Evolutionary conservation across 2,888 invertebrate genomes (phyloP).

Genomic region (Tanytarsus gracilentus): DNA sequence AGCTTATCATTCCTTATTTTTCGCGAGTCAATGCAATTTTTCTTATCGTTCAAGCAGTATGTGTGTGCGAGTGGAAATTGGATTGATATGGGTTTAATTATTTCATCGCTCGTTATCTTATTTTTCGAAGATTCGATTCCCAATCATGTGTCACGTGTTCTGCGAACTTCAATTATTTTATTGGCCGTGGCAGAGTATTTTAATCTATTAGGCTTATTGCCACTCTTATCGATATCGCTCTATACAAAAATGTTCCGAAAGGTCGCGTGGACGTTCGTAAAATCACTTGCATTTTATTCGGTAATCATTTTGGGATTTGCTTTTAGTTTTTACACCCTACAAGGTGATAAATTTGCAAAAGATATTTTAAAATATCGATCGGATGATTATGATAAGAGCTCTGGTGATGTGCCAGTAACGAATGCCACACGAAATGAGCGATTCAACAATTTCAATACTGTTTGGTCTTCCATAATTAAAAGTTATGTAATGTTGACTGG

Average conservation of each 20-base stretch:
- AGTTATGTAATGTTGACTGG: constrained; percentile 77
- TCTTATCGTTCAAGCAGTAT: constrained; percentile 58
- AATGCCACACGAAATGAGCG: constrained; percentile 43
- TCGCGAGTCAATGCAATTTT: constrained; percentile 62
- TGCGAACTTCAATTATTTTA: constrained; percentile 59
- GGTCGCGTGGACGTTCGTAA: constrained; percentile 69
- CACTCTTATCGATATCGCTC: constrained; percentile 57
- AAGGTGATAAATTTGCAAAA: constrained; percentile 46
- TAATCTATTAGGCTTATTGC: constrained; percentile 68
- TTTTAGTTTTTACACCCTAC: constrained; percentile 69
- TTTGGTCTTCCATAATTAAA: constrained; percentile 65
- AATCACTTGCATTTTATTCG: constrained; percentile 69
- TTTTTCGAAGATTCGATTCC: constrained; percentile 45
- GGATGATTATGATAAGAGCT: constrained; percentile 30
- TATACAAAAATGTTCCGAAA: constrained; percentile 76
- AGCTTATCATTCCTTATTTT: constrained; percentile 49
- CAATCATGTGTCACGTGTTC: constrained; percentile 46
- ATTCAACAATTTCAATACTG: constrained; percentile 60
- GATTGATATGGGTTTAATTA: constrained; percentile 60
- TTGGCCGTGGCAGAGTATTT: constrained; percentile 69
- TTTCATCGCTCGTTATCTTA: constrained; percentile 54
- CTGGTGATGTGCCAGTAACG: constrained; percentile 42
- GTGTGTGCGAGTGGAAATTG: constrained; percentile 62
- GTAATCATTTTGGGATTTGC: constrained; percentile 74
- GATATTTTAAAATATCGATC: constrained; percentile 38